These are phyloP conservation scores for Coccyzus lansbergi DNA, from an alignment of 2,797 vertebrate species.

Conservation along the genomic window DNA sequence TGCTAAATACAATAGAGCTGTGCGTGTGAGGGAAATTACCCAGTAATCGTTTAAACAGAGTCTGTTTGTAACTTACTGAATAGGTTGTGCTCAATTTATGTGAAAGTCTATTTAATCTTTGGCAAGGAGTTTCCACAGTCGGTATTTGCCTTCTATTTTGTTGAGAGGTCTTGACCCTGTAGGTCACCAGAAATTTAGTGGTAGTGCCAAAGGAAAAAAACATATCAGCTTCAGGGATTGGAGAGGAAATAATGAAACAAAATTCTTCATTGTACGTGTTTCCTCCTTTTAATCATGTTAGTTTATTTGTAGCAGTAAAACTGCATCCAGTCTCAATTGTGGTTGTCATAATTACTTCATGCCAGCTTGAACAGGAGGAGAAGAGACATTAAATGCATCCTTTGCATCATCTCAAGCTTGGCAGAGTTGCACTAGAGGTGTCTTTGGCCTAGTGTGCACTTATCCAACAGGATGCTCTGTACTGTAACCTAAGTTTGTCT, in stretches of 20 bases:
- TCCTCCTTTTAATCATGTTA: background rate
- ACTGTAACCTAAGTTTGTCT: background rate
- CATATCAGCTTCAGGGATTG: background rate
- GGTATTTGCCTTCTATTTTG: background rate
- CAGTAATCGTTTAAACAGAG: background rate
- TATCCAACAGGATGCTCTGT: background rate
- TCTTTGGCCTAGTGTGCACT: background rate
- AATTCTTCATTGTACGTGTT: background rate
- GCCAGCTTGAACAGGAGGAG: background rate
- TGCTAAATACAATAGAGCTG: background rate
- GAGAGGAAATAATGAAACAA: background rate
- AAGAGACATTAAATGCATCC: background rate
- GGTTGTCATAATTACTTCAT: background rate
- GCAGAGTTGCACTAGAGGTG: background rate
- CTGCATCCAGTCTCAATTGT: background rate
- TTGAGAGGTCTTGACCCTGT: background rate
- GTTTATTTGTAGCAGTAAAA: constrained; percentile 1
- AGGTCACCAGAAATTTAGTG: background rate
- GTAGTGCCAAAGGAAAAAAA: background rate
- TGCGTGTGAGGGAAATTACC: background rate
- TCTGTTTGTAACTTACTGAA: background rate
- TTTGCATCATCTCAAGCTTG: background rate
- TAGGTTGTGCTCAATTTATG: background rate
- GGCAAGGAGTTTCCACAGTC: background rate
- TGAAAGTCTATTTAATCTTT: background rate